phyloP scores from a whole-genome alignment of 2,113 vertebrate species.

The Sinocyclocheilus anshuiensis region DNA sequence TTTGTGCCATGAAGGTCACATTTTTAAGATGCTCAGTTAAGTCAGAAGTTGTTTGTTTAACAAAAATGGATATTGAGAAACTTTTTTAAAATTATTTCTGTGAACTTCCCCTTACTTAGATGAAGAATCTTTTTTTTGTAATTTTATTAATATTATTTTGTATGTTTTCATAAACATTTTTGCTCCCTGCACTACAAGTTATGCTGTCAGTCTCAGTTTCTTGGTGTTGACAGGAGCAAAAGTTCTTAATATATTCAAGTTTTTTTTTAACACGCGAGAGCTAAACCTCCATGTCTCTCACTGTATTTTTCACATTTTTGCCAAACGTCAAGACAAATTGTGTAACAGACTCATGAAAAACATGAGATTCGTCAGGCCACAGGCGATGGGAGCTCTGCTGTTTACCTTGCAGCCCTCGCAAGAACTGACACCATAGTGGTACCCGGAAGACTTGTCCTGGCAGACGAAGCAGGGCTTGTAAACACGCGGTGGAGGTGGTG shows the following conservation, averaged over 20 bases:
- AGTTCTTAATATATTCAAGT: neutral
- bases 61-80: too few relatives aligned
- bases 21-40: neutral
- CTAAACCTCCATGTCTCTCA: neutral
- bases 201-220: neutral
- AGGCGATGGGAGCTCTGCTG: slow-evolving; percentile 42
- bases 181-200: neutral
- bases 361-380: slow-evolving; percentile 22
- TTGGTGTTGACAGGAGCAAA: neutral
- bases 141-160: neutral
- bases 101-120: too few relatives aligned
- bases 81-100: too few relatives aligned
- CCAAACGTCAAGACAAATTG: slow-evolving; percentile 32
- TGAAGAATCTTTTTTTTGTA: too few relatives aligned
- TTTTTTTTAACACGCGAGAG: neutral
- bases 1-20: too few relatives aligned
- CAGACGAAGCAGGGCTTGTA: slow-evolving; percentile 97
- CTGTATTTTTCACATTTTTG: neutral
- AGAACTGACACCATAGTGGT: slow-evolving; percentile 95
- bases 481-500: slow-evolving; percentile 89
- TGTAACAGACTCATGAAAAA: slow-evolving; percentile 31
- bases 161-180: slow-evolving; percentile 14
- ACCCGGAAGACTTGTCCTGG: slow-evolving; percentile 95
- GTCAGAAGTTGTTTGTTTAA: neutral
- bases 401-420: slow-evolving; percentile 95